Base-by-base conservation (phyloP, 2,888 invertebrate species). In the Aquatica leii region DNA sequence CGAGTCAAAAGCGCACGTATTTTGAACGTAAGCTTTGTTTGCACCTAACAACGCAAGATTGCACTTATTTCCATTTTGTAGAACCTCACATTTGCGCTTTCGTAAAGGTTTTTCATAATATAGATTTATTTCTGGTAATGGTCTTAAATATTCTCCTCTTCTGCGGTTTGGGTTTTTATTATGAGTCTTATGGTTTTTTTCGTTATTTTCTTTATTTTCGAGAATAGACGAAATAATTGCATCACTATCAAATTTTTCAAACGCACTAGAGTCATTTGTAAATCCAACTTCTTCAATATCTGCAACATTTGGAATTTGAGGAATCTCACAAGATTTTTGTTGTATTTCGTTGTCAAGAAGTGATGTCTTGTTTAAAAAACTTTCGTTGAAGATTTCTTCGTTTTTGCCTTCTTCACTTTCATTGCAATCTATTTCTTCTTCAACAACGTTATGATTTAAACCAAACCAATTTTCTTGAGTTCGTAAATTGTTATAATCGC, bases 1-100 rank as follows among this genome's bases (percentile, higher is more conserved):
- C 11, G 24, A 48, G 24, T 48, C 48, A 48, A 48, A 48, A 17
- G 48, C 48, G 48, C 48, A 48, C 24, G 48, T 48, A 48, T 48
- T 48, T 48, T 48, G 48, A 48, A 48, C 48, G 48, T 48, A 48
- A 20, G 18, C 48, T 48, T 48, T 48, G 48, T 43, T 43, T 43
- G 43, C 14, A 43, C 43, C 43, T 43, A 43, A 12, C 9, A 43
- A 15, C 9, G 43, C 43, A 43, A 15, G 43, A 43, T 18, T 43
- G 43, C 43, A 43, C 15, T 43, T 43, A 43, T 43, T 43, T 9
- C 43, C 43, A 43, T 43, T 43, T 14, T 15, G 43, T 15, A 43
- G 15, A 9, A 43, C 15, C 43, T 43, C 43, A 43, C 43, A 43
- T 43, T 43, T 43, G 43, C 43, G 43, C 43, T 43, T 43, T 43